Conservation (phyloP, 2,113 vertebrate genomes). For the Capricornis sumatraensis region DNA sequence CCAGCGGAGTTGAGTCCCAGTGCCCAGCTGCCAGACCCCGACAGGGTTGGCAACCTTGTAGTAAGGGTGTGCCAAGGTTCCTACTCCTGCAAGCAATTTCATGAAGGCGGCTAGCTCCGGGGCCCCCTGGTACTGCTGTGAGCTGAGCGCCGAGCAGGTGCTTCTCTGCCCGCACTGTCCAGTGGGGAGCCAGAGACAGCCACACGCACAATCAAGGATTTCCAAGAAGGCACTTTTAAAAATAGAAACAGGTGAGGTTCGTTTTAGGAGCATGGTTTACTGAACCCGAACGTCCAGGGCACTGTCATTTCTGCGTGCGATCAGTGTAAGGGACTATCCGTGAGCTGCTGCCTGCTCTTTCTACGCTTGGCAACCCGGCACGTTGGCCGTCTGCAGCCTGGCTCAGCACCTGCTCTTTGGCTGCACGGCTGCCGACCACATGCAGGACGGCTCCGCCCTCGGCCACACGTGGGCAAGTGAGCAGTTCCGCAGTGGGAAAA, state of each 20-base stretch:
- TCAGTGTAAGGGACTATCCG: rapidly evolving
- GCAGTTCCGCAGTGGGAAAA: too few species aligned
- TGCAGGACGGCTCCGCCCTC: background rate
- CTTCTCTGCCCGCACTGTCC: background rate
- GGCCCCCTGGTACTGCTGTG: rapidly evolving
- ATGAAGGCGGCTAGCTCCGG: background rate
- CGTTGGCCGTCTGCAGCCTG: rapidly evolving
- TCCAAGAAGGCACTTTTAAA: background rate
- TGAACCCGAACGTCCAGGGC: background rate
- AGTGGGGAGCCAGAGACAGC: background rate
- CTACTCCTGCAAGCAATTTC: rapidly evolving
- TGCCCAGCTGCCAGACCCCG: rapidly evolving
- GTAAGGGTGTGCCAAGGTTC: rapidly evolving
- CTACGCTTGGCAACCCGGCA: rapidly evolving
- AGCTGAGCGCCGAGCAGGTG: rapidly evolving
- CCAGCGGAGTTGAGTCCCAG: rapidly evolving
- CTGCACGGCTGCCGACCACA: rapidly evolving
- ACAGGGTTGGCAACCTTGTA: rapidly evolving
- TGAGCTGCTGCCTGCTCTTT: background rate
- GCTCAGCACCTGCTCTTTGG: rapidly evolving
- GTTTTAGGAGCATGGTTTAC: background rate
- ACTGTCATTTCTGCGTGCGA: background rate
- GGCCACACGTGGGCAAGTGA: background rate
- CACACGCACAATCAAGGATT: background rate
- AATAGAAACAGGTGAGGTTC: background rate